Evolutionary conservation across 2,113 vertebrate genomes (phyloP), one percentile per base, ranked within the genome.

Genomic region (Poecile atricapillus): DNA sequence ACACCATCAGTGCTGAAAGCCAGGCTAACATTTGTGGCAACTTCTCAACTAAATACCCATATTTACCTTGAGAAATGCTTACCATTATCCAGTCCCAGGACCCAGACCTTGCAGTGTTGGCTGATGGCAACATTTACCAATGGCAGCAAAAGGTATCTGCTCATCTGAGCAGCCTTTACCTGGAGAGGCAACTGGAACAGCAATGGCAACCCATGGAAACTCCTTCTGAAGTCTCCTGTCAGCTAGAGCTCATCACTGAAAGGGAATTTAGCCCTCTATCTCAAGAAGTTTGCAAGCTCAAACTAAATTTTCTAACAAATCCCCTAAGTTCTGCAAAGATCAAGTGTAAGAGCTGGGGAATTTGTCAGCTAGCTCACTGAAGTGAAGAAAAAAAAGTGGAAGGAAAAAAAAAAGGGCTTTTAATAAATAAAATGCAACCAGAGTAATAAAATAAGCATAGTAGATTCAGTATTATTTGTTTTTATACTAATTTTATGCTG

Each of bases 401-500:
- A 6, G n/a, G n/a, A 1, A 21, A 44, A 21, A 33, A 21, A 6
- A 2, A 35, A 22, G 4, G 3, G 1, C 2, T 76, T 91, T 84
- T 64, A 84, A 76, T 63, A 71, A 90, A 53, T 69, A 69, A 87
- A 87, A 89, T 76, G 52, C 55, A 82, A 62, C 13, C 43, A 55
- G n/a, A 68, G 55, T 50, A 93, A 90, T 77, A 65, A 85, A 87
- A 83, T 30, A 89, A 91, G 50, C n/a, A 50, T 41, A 28, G 31
- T 18, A 77, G 46, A 90, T 47, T 79, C 58, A 62, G 5, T 58
- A 31, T 73, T 90, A 68, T 62, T 94, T 93, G 53, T 20, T 93
- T 94, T 90, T 70, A 47, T 69, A 91, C 70, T 80, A 73, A 89
- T 83, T 93, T 91, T 77, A 80, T 83, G 67, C 82, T 93, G 47